phyloP scores from a whole-genome alignment of 2,888 invertebrate species.

The Magallana nippona region DNA sequence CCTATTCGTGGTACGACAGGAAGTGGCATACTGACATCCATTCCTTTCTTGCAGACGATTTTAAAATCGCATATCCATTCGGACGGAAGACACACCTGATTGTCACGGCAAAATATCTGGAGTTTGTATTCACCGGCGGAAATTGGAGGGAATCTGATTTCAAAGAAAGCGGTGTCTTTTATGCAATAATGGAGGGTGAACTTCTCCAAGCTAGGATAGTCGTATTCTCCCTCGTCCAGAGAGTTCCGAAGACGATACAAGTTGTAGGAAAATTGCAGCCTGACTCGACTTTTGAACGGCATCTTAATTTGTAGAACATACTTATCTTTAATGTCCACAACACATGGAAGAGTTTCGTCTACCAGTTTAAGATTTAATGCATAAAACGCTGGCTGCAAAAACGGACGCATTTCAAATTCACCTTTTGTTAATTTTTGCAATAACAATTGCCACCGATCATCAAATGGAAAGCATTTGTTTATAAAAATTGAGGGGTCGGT shows the following conservation, averaged over 20 bases:
- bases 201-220: conserved; percentile 50
- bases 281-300: conserved; percentile 46
- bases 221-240: conserved; percentile 61
- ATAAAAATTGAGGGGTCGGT: conserved; percentile 64
- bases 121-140: conserved; percentile 58
- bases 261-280: conserved; percentile 56
- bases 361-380: conserved; percentile 57
- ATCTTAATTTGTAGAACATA: conserved; percentile 54
- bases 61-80: conserved; percentile 63
- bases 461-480: conserved; percentile 62
- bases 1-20: conserved; percentile 58
- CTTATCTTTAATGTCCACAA: conserved; percentile 53
- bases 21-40: conserved; percentile 57
- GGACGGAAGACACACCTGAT: conserved; percentile 47
- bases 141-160: conserved; percentile 58
- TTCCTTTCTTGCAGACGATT: conserved; percentile 53
- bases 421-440: conserved; percentile 53
- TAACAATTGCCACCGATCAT: conserved; percentile 63
- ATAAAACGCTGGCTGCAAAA: conserved; percentile 63
- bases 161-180: conserved; percentile 52
- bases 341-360: conserved; percentile 50
- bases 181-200: conserved; percentile 57
- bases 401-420: conserved; percentile 59
- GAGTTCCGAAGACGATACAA: conserved; percentile 51
- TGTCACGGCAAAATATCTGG: conserved; percentile 58